A percentile compares a stretch with the other conserved stretches of the same genome.
phyloP scores from a whole-genome alignment of 2,888 invertebrate genomes.

The Strigamia maritima region DNA sequence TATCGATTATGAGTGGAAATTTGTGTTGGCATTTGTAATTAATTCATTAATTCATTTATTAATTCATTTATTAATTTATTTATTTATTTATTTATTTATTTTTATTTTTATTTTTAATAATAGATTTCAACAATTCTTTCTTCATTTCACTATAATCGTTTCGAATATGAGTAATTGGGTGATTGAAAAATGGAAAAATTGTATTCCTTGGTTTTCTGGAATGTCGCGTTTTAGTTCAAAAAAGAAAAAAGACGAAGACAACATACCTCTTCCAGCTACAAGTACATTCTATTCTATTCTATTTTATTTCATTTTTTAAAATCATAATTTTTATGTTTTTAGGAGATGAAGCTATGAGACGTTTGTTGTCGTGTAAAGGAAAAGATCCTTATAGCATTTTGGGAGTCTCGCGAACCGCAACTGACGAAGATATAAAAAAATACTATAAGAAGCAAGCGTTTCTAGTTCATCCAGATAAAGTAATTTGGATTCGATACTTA shows the following conservation, averaged over 20 bases:
- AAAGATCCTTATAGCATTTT: slow-evolving; percentile 93
- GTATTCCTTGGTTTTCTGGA: neutral
- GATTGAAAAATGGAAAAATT: neutral
- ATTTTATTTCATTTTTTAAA: neutral
- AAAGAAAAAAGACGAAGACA: neutral
- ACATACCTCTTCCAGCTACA: slow-evolving; percentile 15
- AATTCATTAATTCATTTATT: neutral
- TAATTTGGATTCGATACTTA: too few species aligned
- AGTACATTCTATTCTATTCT: neutral
- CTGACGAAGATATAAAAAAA: slow-evolving; percentile 89
- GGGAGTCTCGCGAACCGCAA: slow-evolving; percentile 80
- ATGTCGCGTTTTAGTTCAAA: neutral
- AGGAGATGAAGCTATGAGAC: slow-evolving; percentile 89
- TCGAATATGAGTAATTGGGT: neutral
- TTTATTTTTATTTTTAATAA: neutral
- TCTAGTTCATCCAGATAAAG: slow-evolving; percentile 89
- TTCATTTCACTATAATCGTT: neutral
- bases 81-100: neutral
- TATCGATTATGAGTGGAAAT: slow-evolving; percentile 4
- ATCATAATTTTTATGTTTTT: slow-evolving; percentile 45
- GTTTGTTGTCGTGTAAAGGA: slow-evolving; percentile 86
- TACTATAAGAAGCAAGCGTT: slow-evolving; percentile 92
- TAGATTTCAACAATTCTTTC: neutral
- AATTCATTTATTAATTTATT: neutral
- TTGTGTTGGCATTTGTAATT: slow-evolving; percentile 11